A percentile compares a stretch with the other conserved stretches of the same genome.
Evolutionary conservation across 1,140 invertebrate genomes (phyloP).

Genomic region (Diorhabda carinulata): DNA sequence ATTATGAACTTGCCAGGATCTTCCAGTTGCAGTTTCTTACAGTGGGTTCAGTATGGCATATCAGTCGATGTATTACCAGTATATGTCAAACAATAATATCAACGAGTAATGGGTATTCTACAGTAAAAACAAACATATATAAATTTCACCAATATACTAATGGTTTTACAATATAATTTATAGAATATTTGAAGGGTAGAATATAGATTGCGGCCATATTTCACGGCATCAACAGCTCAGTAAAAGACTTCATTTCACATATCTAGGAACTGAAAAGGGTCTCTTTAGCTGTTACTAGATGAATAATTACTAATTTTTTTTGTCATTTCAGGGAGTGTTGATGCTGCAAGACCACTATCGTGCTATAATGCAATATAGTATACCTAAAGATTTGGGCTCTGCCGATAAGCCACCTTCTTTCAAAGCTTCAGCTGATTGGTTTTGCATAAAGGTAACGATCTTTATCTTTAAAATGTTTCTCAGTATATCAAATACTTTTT

Average conservation of each 20-base stretch:
- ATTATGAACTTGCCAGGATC: too few relatives aligned
- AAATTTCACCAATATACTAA: too few relatives aligned
- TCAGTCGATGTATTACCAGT: too few relatives aligned
- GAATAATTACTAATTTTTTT: slow-evolving; percentile 28
- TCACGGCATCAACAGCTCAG: too few relatives aligned
- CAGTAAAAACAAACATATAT: too few relatives aligned
- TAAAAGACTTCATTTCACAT: slow-evolving; percentile 16
- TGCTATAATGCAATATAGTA: slow-evolving; percentile 68
- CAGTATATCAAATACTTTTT: not conserved
- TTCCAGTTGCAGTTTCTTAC: too few relatives aligned
- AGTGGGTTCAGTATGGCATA: too few relatives aligned
- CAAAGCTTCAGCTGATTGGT: slow-evolving; percentile 62
- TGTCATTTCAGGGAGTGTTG: slow-evolving; percentile 58
- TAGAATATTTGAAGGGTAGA: too few relatives aligned
- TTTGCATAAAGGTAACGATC: slow-evolving; percentile 59
- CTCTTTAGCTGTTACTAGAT: slow-evolving; percentile 39
- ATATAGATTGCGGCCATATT: too few relatives aligned
- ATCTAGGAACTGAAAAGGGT: slow-evolving; percentile 43
- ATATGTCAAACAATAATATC: too few relatives aligned
- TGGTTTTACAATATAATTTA: too few relatives aligned
- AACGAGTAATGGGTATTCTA: too few relatives aligned
- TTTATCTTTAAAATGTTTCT: not conserved
- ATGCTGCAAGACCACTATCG: slow-evolving; percentile 68
- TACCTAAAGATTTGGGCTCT: slow-evolving; percentile 54
- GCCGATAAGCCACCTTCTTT: slow-evolving; percentile 52